Percentiles rank a stretch among this genome's conserved stretches.
phyloP scores from a whole-genome alignment of 2,888 invertebrate genomes.

The Cremastinae sp. region DNA sequence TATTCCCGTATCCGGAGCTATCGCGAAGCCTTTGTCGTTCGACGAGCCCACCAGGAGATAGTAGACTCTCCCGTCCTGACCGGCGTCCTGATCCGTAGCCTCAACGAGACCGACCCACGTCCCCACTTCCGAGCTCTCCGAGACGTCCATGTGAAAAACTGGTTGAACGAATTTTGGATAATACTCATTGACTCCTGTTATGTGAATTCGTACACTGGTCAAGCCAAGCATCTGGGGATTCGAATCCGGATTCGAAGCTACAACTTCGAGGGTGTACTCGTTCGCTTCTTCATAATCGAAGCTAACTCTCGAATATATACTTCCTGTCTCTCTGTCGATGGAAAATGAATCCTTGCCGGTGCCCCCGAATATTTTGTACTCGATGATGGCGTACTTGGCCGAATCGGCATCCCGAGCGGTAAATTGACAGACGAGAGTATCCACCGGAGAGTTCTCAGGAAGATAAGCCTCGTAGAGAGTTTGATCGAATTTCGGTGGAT shows the following conservation, averaged over 20 bases:
- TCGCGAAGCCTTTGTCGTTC: slow-evolving; percentile 93
- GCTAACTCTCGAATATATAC: slow-evolving; percentile 87
- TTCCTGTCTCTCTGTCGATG: slow-evolving; percentile 89
- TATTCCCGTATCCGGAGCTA: slow-evolving; percentile 91
- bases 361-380: slow-evolving; percentile 90
- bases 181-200: slow-evolving; percentile 93
- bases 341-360: slow-evolving; percentile 88
- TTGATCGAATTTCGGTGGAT: slow-evolving; percentile 92
- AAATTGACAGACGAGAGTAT: slow-evolving; percentile 87
- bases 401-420: slow-evolving; percentile 92
- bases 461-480: slow-evolving; percentile 88
- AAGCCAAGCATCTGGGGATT: slow-evolving; percentile 86
- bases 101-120: slow-evolving; percentile 92
- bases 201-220: slow-evolving; percentile 87
- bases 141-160: slow-evolving; percentile 95
- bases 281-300: slow-evolving; percentile 94
- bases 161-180: slow-evolving; percentile 94
- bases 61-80: slow-evolving; percentile 92
- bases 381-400: slow-evolving; percentile 91
- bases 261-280: slow-evolving; percentile 87
- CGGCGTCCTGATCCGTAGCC: slow-evolving; percentile 94
- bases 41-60: slow-evolving; percentile 96
- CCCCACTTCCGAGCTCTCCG: slow-evolving; percentile 93
- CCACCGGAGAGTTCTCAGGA: slow-evolving; percentile 90
- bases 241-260: slow-evolving; percentile 93